Conservation (phyloP, 2,888 invertebrate genomes). For the Netelia melanura region DNA sequence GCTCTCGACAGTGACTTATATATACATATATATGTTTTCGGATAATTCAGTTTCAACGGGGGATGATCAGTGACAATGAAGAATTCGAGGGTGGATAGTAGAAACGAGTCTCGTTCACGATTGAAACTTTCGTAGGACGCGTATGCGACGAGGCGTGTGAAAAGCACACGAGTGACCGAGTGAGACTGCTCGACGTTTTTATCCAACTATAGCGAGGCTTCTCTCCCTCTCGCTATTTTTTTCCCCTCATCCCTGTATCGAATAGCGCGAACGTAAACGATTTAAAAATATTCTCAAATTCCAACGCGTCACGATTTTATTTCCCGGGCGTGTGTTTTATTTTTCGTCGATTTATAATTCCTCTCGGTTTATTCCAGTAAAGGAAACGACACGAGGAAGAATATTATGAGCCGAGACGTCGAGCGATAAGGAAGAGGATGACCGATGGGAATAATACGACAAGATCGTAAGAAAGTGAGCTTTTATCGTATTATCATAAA, state of each 20-base stretch:
- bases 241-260: neutral
- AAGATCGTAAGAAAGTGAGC: neutral
- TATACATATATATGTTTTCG: neutral
- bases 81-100: neutral
- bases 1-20: neutral
- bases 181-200: conserved; percentile 23
- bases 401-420: neutral
- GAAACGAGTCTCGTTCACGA: neutral
- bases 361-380: neutral
- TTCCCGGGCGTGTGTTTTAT: neutral
- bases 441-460: neutral
- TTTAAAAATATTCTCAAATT: neutral
- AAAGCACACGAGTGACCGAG: conserved; percentile 43
- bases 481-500: neutral
- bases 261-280: neutral
- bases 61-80: neutral
- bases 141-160: neutral
- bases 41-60: neutral
- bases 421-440: neutral
- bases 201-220: neutral
- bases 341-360: neutral
- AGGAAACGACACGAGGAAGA: neutral
- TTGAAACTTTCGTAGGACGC: neutral
- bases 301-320: neutral
- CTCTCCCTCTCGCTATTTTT: conserved; percentile 3